These are phyloP conservation scores for Trichonephila clavata DNA, from an alignment of 1,140 invertebrate genomes.

Conservation along the genomic window DNA sequence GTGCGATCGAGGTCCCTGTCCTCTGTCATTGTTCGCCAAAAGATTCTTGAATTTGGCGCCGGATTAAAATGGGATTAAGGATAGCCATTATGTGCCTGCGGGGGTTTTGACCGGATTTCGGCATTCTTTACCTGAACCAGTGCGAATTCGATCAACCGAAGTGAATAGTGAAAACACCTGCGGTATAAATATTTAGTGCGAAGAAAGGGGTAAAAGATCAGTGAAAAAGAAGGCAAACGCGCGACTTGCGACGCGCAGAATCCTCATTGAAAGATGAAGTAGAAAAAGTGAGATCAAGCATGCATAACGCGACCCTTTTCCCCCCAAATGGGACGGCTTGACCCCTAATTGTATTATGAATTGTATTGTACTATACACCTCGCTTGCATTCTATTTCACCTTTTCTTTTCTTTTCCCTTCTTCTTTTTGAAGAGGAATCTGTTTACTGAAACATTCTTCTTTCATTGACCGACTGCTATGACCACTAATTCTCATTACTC, in stretches of 20 bases:
- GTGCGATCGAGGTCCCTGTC: slow-evolving; percentile 30
- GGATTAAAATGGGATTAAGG: slow-evolving; percentile 3
- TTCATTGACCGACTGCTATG: no score
- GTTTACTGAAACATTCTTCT: no score
- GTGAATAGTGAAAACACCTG: slow-evolving; percentile 11
- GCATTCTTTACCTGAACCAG: neutral
- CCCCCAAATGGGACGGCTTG: neutral
- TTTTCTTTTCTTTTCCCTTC: no score
- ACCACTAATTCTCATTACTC: no score
- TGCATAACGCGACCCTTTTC: neutral
- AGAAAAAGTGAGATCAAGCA: neutral
- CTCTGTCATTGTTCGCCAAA: slow-evolving; percentile 30
- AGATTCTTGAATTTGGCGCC: neutral
- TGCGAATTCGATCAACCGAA: neutral
- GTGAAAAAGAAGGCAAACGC: neutral
- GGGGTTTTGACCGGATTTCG: slow-evolving; percentile 23
- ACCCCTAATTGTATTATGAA: neutral
- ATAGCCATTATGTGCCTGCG: neutral
- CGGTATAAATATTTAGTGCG: neutral
- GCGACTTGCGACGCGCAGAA: no score
- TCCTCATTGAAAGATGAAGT: neutral
- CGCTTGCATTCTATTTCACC: no score
- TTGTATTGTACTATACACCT: no score
- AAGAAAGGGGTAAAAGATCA: slow-evolving; percentile 7
- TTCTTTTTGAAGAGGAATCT: no score